Evolutionary conservation across 2,113 vertebrate species (phyloP).

Genomic region (Eulemur macaco): DNA sequence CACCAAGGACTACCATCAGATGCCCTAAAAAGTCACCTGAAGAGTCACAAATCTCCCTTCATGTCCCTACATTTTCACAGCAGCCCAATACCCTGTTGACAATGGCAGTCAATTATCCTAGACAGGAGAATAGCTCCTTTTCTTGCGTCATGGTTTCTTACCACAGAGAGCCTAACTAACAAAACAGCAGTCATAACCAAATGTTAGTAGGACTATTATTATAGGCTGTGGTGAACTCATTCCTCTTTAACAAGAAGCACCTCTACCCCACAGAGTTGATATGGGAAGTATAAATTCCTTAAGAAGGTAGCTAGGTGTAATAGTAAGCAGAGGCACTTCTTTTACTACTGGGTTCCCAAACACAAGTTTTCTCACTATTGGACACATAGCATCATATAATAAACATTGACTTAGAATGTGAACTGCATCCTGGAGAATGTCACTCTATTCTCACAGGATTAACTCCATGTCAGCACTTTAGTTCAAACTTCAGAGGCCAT

Average conservation of each 20-base stretch:
- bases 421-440: background rate
- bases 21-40: background rate
- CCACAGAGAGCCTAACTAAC: background rate
- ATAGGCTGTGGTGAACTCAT: background rate
- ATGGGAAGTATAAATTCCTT: background rate
- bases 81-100: background rate
- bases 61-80: background rate
- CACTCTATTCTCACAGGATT: background rate
- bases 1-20: background rate
- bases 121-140: background rate
- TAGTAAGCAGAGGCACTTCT: background rate
- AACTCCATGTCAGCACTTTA: background rate
- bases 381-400: background rate
- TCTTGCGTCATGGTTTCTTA: background rate
- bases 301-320: background rate
- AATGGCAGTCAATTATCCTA: background rate
- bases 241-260: background rate
- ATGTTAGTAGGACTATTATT: background rate
- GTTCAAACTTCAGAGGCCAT: background rate
- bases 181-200: background rate
- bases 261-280: background rate
- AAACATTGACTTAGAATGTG: background rate
- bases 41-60: background rate
- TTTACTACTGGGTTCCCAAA: background rate
- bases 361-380: background rate